Evolutionary conservation across 2,888 invertebrate genomes (phyloP).

Genomic region (Synanthedon tipuliformis): DNA sequence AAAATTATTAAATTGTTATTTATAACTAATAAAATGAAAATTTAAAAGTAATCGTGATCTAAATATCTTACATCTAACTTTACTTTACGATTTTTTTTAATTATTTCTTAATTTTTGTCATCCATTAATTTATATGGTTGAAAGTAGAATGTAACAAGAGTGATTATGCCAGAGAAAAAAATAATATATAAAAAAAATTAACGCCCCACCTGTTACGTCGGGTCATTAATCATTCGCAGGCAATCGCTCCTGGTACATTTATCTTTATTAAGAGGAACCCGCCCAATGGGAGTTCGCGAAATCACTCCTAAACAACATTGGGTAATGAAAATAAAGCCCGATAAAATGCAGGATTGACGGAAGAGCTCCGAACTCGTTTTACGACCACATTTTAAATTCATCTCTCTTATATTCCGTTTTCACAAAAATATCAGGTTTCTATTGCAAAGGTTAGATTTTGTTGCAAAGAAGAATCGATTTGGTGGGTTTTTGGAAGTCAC

Average conservation of each 20-base stretch:
- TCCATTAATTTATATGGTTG: neutral
- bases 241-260: conserved; percentile 24
- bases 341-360: neutral
- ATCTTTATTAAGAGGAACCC: conserved; percentile 32
- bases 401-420: too few species aligned
- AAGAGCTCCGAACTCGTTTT: too few species aligned
- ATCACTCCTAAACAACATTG: conserved; percentile 15
- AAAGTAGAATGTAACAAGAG: neutral
- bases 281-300: conserved; percentile 16
- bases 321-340: neutral
- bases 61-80: too few species aligned
- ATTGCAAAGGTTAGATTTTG: too few species aligned
- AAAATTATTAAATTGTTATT: too few species aligned
- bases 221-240: conserved; percentile 30
- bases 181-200: conserved; percentile 1
- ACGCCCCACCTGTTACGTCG: conserved; percentile 6
- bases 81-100: too few species aligned
- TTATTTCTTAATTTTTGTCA: neutral
- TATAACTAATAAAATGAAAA: too few species aligned
- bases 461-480: too few species aligned
- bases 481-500: too few species aligned
- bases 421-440: too few species aligned
- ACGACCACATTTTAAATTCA: too few species aligned
- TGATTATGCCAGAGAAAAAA: conserved; percentile 2
- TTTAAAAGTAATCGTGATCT: too few species aligned